These are phyloP conservation scores for Arothron firmamentum DNA, from an alignment of 2,113 vertebrate species.

Conservation along the genomic window DNA sequence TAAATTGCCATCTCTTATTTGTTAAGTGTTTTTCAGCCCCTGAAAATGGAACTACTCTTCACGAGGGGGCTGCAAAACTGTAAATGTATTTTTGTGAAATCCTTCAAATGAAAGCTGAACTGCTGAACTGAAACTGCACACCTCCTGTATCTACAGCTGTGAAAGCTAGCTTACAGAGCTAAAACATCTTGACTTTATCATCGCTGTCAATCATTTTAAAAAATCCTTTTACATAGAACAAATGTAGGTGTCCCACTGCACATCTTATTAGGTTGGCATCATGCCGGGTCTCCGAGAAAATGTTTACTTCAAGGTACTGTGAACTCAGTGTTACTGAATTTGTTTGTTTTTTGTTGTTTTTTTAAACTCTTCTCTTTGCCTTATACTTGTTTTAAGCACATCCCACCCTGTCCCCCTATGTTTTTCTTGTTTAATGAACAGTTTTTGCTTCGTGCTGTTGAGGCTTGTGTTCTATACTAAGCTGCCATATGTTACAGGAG, in stretches of 20 bases:
- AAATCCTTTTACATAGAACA: slow-evolving; percentile 14
- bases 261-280: slow-evolving; percentile 4
- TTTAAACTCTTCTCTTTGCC: slow-evolving; percentile 16
- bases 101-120: too few species aligned
- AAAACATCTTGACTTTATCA: neutral
- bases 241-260: slow-evolving; percentile 11
- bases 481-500: slow-evolving; percentile 38
- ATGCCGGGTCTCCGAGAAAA: slow-evolving; percentile 10
- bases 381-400: slow-evolving; percentile 8
- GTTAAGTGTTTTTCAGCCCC: too few species aligned
- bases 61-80: too few species aligned
- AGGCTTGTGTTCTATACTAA: slow-evolving; percentile 9
- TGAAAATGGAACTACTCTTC: too few species aligned
- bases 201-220: neutral
- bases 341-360: slow-evolving; percentile 16
- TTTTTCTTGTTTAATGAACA: too few species aligned
- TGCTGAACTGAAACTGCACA: too few species aligned
- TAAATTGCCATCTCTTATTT: too few species aligned
- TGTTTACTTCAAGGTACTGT: slow-evolving; percentile 54
- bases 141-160: too few species aligned
- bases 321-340: slow-evolving; percentile 53
- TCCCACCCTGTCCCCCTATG: neutral
- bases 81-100: too few species aligned
- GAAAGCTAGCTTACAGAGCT: too few species aligned
- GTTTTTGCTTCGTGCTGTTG: too few species aligned